Evolutionary conservation across 2,888 invertebrate species (phyloP), one percentile per base, ranked within the genome.

Genomic region (Adelognathus sp.): DNA sequence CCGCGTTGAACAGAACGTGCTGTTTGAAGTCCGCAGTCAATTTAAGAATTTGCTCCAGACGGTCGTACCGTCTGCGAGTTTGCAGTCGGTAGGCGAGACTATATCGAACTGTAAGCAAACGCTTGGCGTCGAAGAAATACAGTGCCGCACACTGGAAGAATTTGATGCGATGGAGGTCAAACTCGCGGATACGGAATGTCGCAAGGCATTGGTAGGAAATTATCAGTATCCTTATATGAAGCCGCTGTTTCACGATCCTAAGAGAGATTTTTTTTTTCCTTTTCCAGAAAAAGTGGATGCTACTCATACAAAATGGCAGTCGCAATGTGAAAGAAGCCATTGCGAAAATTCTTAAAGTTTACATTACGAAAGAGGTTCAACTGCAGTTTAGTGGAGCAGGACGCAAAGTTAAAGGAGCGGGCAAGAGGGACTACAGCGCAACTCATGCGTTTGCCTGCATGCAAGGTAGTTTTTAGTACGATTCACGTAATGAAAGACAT

Each of bases 291-390:
- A 67, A 61, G 3, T 54, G 79, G 14, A 83, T 83, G 83, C 39
- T 70, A 46, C 77, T 79, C 2, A 79, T 80, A 50, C 78, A 79
- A 24, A 76, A 79, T 66, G 80, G 80, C 24, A 75, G 74, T 7
- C 67, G 29, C 41, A 56, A 79, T 3, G 66, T 81, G 0, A 82
- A 81, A 63, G 81, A 81, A 50, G 79, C 79, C 18, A 76, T 83
- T 3, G 74, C 78, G 0, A 82, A 81, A 76, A 80, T 82, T 56
- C 67, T 83, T 50, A 74, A 76, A 3, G 80, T 71, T 31, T 73
- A 81, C 14, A 81, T 83, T 41, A 71, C 76, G 21, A 83, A 82
- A 39, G 78, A 76, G 24, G 80, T 83, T n/a, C 83, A 83, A 58
- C 52, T 83, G 24, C 79, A 82, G 16, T 82, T 78, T 31, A 83